Evolutionary conservation across 2,888 invertebrate genomes (phyloP), one percentile per base, ranked within the genome.

Genomic region (Drosophila ezoana): DNA sequence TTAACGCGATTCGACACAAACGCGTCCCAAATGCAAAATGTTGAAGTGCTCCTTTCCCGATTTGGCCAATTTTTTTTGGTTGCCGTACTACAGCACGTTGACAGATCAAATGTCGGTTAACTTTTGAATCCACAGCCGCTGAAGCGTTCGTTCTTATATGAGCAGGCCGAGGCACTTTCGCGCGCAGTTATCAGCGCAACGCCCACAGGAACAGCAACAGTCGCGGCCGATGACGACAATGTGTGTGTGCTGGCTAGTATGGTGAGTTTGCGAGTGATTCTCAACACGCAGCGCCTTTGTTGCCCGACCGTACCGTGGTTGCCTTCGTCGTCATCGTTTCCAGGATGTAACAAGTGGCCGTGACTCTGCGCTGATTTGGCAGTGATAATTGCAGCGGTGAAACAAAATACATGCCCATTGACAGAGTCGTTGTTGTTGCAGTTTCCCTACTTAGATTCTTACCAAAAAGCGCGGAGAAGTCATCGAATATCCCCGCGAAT

Each of bases 101-200:
- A 89, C 91, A 88, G 90, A 84, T 90, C 91, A 89, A 86, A 84
- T 89, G 91, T 90, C 90, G 89, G 89, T 89, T 90, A 90, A 83
- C 84, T 89, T 91, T 91, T 91, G 90, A 90, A 89, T 87, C 64
- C 72, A 79, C 72, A 74, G 83, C 79, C 84, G 81, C 76, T 67
- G 87, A 72, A 74, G 79, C 81, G 72, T 65, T 79, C 79, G 81
- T 77, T 85, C 87, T 91, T 90, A 90, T 90, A 91, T 84, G 76
- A 73, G 76, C 65, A 56, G 67, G 72, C 60, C 68, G 64, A 71
- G 61, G 62, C 41, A 33, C 53, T 49, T 72, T 63, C 74, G 76
- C 75, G 66, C 49, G 63, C 67, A 61, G 68, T 76, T 78, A 80
- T 79, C 80, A 81, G 60, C 74, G 52, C 57, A 65, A 73, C 70